phyloP scores from a whole-genome alignment of 2,888 invertebrate species.

The Eristalis intricaria region DNA sequence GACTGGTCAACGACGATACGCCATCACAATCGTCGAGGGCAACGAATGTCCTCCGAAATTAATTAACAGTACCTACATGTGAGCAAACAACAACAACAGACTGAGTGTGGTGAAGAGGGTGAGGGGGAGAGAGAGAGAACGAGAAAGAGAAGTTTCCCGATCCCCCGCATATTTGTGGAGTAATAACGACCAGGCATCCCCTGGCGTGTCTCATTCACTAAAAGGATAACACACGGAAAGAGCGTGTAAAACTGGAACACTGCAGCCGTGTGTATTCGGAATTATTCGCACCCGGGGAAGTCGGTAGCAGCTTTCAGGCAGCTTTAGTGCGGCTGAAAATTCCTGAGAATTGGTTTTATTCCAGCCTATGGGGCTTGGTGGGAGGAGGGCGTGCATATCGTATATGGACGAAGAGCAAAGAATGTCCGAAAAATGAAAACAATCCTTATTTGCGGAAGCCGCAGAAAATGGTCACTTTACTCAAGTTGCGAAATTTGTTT shows the following conservation, averaged over 20 bases:
- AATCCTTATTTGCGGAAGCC: slow-evolving; percentile 37
- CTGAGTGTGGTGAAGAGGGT: too few species aligned
- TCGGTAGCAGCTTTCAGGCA: slow-evolving; percentile 30
- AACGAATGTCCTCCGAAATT: slow-evolving; percentile 64
- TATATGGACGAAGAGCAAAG: slow-evolving; percentile 14
- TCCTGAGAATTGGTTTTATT: neutral
- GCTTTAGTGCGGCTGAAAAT: slow-evolving; percentile 22
- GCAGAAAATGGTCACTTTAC: slow-evolving; percentile 30
- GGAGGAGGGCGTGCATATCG: neutral
- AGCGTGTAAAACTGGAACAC: slow-evolving; percentile 39
- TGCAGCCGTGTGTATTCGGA: neutral
- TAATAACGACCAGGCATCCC: slow-evolving; percentile 51
- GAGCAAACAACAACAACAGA: slow-evolving; percentile 10
- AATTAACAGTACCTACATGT: slow-evolving; percentile 37
- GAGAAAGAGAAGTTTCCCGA: neutral
- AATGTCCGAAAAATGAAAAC: slow-evolving; percentile 42
- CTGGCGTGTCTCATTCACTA: slow-evolving; percentile 22
- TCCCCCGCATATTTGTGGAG: slow-evolving; percentile 52
- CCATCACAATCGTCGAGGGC: neutral
- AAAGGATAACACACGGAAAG: slow-evolving; percentile 51
- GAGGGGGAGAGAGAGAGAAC: too few species aligned
- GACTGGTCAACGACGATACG: slow-evolving; percentile 58
- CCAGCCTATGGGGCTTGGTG: neutral
- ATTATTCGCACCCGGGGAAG: slow-evolving; percentile 5
- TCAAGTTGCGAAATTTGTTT: slow-evolving; percentile 42